Percentiles rank a stretch among this genome's conserved stretches.
Conservation (phyloP, 2,888 invertebrate species). For the Mechanitis messenoides region DNA sequence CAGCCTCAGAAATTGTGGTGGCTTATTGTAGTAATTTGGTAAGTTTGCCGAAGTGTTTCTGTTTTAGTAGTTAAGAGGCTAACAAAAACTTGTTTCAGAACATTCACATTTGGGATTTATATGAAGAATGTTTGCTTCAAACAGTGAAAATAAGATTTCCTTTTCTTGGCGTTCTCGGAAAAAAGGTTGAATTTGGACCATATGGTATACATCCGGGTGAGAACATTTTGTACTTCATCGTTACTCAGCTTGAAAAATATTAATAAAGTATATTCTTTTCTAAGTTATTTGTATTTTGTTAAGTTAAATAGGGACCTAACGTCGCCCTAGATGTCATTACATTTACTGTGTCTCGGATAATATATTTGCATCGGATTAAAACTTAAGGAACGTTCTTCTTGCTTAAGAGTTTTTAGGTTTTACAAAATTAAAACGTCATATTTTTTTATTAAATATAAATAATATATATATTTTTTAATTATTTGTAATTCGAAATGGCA, state of each 20-base stretch:
- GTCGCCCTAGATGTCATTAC: too few species aligned
- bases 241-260: background rate
- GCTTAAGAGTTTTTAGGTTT: too few species aligned
- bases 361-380: too few species aligned
- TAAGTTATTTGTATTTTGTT: too few species aligned
- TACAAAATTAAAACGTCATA: too few species aligned
- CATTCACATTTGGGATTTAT: conserved; percentile 78
- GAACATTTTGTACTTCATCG: background rate
- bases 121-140: conserved; percentile 75
- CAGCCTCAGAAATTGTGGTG: conserved; percentile 63
- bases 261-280: background rate
- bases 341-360: too few species aligned
- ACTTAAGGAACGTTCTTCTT: too few species aligned
- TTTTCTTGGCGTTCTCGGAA: conserved; percentile 73
- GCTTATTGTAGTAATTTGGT: conserved; percentile 77
- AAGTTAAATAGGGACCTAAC: too few species aligned
- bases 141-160: conserved; percentile 75
- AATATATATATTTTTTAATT: too few species aligned
- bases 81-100: conserved; percentile 50
- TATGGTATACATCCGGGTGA: conserved; percentile 72
- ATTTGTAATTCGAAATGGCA: too few species aligned
- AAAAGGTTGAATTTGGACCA: conserved; percentile 75
- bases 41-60: conserved; percentile 35
- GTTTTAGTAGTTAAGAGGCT: background rate
- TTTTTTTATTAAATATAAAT: too few species aligned